These are phyloP conservation scores for Drosophila kambysellisi DNA, from an alignment of 2,888 invertebrate species.

Conservation along the genomic window DNA sequence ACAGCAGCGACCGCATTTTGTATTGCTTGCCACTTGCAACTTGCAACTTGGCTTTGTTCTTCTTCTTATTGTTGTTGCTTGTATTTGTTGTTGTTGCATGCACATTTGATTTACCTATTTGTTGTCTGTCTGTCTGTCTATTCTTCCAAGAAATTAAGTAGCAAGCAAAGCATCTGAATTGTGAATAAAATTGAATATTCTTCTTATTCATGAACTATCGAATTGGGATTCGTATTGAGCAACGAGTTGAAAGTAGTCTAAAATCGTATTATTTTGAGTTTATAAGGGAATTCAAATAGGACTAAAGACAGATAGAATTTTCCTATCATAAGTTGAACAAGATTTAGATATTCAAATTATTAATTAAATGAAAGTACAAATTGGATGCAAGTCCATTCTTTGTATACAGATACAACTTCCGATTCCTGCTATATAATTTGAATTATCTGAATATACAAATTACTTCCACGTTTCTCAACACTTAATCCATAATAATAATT, in stretches of 20 bases:
- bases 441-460: not conserved
- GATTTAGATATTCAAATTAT: not conserved
- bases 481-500: not conserved
- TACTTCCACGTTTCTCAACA: not conserved
- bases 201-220: not conserved
- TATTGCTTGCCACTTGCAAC: slow-evolving; percentile 19
- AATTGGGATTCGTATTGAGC: not conserved
- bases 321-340: too few species aligned
- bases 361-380: not conserved
- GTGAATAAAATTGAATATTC: not conserved
- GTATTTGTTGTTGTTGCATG: slow-evolving; percentile 37
- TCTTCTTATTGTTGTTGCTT: slow-evolving; percentile 8
- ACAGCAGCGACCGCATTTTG: slow-evolving; percentile 39
- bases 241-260: not conserved
- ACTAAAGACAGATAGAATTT: too few species aligned
- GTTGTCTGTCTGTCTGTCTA: slow-evolving; percentile 6
- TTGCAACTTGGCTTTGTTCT: slow-evolving; percentile 10
- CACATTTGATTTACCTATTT: slow-evolving; percentile 25
- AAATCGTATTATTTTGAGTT: too few species aligned
- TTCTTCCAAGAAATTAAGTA: slow-evolving; percentile 17
- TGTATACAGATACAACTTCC: not conserved
- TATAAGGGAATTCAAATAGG: too few species aligned
- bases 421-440: not conserved
- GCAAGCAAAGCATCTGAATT: slow-evolving; percentile 8
- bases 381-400: too few species aligned